A percentile compares a stretch with the other conserved stretches of the same genome.
Evolutionary conservation across 2,113 vertebrate genomes (phyloP).

Genomic region (Pelecanus crispus): DNA sequence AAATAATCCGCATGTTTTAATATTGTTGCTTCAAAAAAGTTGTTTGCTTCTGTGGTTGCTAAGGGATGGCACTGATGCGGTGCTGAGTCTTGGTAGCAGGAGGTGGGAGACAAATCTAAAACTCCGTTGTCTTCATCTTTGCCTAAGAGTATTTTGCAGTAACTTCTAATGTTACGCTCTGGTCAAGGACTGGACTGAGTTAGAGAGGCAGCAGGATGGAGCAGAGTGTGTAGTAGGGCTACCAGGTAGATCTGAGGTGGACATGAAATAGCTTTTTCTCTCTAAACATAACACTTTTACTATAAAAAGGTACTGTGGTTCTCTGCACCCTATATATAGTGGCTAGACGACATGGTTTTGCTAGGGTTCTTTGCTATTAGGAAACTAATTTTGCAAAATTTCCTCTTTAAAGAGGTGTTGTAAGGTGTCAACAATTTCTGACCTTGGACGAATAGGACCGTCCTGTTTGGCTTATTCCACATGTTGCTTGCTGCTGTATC

Average conservation of each 20-base stretch:
- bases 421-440: fast-evolving
- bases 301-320: background rate
- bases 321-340: background rate
- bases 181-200: background rate
- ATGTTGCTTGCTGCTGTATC: background rate
- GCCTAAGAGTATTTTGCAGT: background rate
- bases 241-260: background rate
- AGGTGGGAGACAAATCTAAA: background rate
- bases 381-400: background rate
- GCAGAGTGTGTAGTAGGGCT: background rate
- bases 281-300: background rate
- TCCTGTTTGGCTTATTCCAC: background rate
- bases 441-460: no score
- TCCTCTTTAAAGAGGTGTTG: background rate
- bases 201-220: background rate
- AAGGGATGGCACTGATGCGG: background rate
- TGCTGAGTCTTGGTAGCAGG: background rate
- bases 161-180: background rate
- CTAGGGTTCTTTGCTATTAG: background rate
- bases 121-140: background rate
- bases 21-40: background rate
- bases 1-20: background rate
- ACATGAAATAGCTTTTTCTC: background rate
- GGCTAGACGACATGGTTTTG: fast-evolving
- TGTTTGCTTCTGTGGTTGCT: background rate